Evolutionary conservation across 2,113 vertebrate species (phyloP), one percentile per base, ranked within the genome.

Genomic region (Parotia lawesii): DNA sequence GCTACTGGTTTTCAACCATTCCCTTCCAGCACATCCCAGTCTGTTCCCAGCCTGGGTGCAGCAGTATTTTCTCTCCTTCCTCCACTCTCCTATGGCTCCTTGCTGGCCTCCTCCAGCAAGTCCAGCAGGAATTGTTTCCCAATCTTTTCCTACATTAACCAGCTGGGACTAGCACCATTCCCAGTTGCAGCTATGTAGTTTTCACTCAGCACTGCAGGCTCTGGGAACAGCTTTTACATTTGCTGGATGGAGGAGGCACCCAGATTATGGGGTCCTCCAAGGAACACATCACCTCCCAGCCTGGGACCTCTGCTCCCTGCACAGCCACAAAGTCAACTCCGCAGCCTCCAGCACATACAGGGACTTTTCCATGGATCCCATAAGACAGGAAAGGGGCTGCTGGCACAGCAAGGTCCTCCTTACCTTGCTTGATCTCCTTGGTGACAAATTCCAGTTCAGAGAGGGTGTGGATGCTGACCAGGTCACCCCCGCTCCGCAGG

Each of bases 381-480:
- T 5, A 35, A 6, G 37, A 37, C 0, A 9, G 38, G 29, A 87
- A 81, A 44, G 47, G 23, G 27, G 60, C 42, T 81, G 65, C 5
- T 45, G 28, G 11, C 66, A 31, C 33, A 60, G 24, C 1, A 1
- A 37, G 78, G 45, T 73, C 38, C 56, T 48, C 47, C 83, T 95
- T 83, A 98, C 98, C 98, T 97, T 98, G 98, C 72, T 99, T 99
- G 93, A 99, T 91, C 96, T 98, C 98, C 96, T 97, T 98, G 56
- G 98, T 97, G 96, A 99, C 98, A 38, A 99, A 99, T 97, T 99
- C 99, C 78, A 99, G 97, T 97, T 99, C 99, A 0, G 98, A 97
- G 35, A 99, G 95, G 4, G 98, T 99, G 97, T 99, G 99, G 95
- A 99, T 97, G 97, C 99, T 99, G 97, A 98, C 98, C 77, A 99